Percentiles rank a stretch among this genome's conserved stretches.
These are phyloP conservation scores for Peromyscus polionotus DNA, from an alignment of 2,113 vertebrate species.

Conservation along the genomic window DNA sequence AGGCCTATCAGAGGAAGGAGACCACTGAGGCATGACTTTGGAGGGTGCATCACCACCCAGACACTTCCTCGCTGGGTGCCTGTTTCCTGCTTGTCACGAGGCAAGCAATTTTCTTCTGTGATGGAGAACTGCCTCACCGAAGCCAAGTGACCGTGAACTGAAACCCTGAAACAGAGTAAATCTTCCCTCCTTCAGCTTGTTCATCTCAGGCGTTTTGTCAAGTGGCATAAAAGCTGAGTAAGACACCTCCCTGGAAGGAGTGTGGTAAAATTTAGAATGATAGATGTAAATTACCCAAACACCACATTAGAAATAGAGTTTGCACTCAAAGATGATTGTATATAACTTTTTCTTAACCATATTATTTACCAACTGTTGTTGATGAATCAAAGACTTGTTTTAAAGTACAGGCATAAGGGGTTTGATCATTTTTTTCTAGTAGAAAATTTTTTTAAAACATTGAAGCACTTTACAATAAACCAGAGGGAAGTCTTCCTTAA, in stretches of 20 bases:
- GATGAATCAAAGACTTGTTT: not conserved
- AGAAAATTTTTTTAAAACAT: not conserved
- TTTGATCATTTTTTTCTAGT: not conserved
- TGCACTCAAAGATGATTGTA: not conserved
- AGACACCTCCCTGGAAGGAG: not conserved
- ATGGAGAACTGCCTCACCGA: too few species aligned
- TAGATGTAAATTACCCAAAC: not conserved
- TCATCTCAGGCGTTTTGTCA: not conserved
- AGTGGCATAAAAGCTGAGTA: not conserved
- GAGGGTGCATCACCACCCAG: not conserved
- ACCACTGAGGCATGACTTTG: not conserved
- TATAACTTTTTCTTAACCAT: not conserved
- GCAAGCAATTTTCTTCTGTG: not conserved
- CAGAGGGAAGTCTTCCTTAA: not conserved
- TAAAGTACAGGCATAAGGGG: not conserved
- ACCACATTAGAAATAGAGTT: not conserved
- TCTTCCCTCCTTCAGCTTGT: not conserved
- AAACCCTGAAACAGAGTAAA: not conserved
- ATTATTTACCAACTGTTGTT: not conserved
- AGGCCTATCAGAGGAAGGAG: not conserved
- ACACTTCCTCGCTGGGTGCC: not conserved
- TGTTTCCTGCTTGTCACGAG: not conserved
- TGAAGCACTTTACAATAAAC: not conserved
- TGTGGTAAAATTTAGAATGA: not conserved
- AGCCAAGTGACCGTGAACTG: not conserved